Conservation (phyloP, 1,140 invertebrate genomes). For the Phymorhynchus buccinoides region DNA sequence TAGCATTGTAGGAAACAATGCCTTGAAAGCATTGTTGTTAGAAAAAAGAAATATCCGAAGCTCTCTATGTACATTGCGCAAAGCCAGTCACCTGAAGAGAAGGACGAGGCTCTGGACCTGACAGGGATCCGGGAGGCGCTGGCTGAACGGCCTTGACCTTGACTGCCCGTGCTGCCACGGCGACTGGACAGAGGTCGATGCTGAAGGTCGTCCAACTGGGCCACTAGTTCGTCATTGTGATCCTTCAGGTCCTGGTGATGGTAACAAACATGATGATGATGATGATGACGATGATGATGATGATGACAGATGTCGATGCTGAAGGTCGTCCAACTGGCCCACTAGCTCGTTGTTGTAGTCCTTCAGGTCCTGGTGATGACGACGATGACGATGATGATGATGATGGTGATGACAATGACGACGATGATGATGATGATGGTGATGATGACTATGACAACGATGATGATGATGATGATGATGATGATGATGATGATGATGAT, state of each 20-base stretch:
- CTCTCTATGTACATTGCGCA: background rate
- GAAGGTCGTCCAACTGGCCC: constrained; percentile 81
- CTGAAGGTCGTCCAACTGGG: constrained; percentile 81
- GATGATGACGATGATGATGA: constrained; percentile 19
- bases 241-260: constrained; percentile 80
- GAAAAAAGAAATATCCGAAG: too few relatives aligned
- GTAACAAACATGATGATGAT: too few relatives aligned
- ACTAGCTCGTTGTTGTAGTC: background rate
- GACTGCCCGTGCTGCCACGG: background rate
- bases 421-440: constrained; percentile 50
- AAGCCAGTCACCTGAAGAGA: constrained; percentile 22
- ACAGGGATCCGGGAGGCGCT: constrained; percentile 24
- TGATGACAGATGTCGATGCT: constrained; percentile 51
- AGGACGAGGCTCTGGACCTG: background rate
- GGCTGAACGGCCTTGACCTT: background rate
- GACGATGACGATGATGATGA: too few relatives aligned
- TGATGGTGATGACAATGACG: constrained; percentile 18
- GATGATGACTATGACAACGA: constrained; percentile 70
- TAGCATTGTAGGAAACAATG: too few relatives aligned
- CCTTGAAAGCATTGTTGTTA: too few relatives aligned
- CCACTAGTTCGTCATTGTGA: constrained; percentile 86
- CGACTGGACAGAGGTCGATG: constrained; percentile 49
- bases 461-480: constrained; percentile 23
- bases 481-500: constrained; percentile 17
- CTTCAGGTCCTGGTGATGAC: background rate